Evolutionary conservation across 2,113 vertebrate genomes (phyloP).

Genomic region (Dendropsophus ebraccatus): DNA sequence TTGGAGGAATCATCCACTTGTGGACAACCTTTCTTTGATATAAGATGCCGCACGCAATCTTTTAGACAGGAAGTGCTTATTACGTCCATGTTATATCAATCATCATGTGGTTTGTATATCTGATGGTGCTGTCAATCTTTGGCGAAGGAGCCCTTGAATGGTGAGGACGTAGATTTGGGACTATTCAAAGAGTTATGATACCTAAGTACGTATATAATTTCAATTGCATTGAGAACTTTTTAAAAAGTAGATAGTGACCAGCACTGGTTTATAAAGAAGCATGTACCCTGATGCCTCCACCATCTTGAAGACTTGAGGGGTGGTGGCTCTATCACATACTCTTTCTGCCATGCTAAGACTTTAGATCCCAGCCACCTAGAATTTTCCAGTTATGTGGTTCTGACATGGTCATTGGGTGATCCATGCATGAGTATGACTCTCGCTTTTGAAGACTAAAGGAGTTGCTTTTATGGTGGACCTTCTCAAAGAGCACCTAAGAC

Average conservation of each 20-base stretch:
- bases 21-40: conserved; percentile 1
- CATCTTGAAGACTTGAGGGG: no score
- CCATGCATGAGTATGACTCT: no score
- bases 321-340: not conserved
- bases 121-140: not conserved
- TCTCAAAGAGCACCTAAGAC: no score
- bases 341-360: not conserved
- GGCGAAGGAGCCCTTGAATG: not conserved
- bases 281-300: no score
- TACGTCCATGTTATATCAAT: not conserved
- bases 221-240: not conserved
- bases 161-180: not conserved
- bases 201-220: not conserved
- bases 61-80: not conserved
- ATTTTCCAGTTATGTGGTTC: no score
- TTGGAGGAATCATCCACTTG: not conserved
- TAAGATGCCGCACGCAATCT: not conserved
- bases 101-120: not conserved
- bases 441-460: no score
- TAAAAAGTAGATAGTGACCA: not conserved
- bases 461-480: no score
- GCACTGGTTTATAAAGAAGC: not conserved
- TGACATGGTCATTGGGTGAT: no score
- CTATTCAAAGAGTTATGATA: not conserved
- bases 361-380: not conserved